These are phyloP conservation scores for Amblyjoppa proteus DNA, from an alignment of 2,888 invertebrate species.

Conservation along the genomic window DNA sequence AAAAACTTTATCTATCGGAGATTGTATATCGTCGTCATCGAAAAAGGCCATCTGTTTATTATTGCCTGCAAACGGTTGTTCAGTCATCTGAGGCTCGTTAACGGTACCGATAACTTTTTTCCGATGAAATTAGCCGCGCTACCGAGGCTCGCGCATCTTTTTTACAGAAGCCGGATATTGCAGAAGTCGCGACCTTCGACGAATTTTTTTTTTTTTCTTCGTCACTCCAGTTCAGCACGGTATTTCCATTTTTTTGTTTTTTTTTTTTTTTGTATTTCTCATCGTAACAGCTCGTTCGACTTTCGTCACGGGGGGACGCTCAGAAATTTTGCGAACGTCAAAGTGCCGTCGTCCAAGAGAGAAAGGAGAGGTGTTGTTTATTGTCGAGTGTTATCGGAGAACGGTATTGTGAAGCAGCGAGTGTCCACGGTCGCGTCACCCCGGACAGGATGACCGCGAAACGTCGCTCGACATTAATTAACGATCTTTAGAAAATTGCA, in stretches of 20 bases:
- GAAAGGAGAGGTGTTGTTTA: background rate
- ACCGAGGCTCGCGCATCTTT: conserved; percentile 28
- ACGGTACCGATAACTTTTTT: conserved; percentile 53
- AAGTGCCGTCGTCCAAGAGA: background rate
- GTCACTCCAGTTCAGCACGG: conserved; percentile 19
- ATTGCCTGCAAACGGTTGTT: conserved; percentile 41
- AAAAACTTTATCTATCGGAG: background rate
- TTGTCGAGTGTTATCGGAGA: background rate
- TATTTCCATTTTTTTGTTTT: background rate
- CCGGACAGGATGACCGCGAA: conserved; percentile 8
- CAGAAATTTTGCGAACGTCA: background rate
- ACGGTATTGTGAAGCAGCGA: background rate
- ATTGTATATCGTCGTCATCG: conserved; percentile 33
- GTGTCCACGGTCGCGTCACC: background rate
- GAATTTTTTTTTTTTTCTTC: conserved; percentile 22
- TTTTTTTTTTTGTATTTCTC: background rate
- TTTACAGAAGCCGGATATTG: conserved; percentile 33
- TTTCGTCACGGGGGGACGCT: background rate
- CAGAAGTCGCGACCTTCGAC: conserved; percentile 54
- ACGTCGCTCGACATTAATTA: conserved; percentile 31
- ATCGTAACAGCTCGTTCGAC: background rate
- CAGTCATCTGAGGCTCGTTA: conserved; percentile 61
- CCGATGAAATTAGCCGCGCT: conserved; percentile 34
- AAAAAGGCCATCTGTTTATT: conserved; percentile 12
- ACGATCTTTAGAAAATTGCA: conserved; percentile 8